Conservation (phyloP, 2,113 vertebrate species). For the Nestor notabilis region DNA sequence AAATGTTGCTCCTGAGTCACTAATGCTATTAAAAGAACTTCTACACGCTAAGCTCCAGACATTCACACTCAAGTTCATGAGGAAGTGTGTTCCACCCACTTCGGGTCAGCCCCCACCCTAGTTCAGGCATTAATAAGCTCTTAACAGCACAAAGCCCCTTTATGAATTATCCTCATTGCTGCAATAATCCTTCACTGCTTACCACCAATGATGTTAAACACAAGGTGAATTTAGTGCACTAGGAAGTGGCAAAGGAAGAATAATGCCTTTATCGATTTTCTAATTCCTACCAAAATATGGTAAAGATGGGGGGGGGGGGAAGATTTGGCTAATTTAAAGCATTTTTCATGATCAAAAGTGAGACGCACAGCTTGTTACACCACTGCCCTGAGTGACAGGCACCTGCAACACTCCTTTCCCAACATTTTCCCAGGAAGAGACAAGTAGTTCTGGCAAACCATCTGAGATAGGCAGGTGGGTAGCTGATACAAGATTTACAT, state of each 20-base stretch:
- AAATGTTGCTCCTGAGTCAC: constrained; percentile 2
- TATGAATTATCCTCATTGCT: not conserved
- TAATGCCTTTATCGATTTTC: not conserved
- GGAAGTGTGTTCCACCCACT: not conserved
- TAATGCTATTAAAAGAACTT: constrained; percentile 48
- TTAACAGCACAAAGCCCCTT: not conserved
- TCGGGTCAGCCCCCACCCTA: not conserved
- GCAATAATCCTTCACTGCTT: not conserved
- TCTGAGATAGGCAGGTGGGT: not conserved
- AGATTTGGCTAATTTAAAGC: not conserved
- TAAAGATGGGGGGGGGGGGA: not conserved
- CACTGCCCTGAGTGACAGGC: not conserved
- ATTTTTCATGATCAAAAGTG: not conserved
- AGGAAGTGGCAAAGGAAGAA: not conserved
- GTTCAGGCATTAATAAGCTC: not conserved
- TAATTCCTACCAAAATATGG: not conserved
- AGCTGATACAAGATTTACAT: not conserved
- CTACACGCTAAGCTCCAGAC: not conserved
- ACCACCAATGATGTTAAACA: not conserved
- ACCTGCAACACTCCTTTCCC: not conserved
- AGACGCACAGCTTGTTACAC: not conserved
- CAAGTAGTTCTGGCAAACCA: not conserved
- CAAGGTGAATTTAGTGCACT: not conserved
- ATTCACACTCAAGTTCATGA: not conserved
- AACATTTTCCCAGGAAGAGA: not conserved